These are phyloP conservation scores for Piscicola geometra DNA, from an alignment of 2,888 invertebrate species.

Conservation along the genomic window DNA sequence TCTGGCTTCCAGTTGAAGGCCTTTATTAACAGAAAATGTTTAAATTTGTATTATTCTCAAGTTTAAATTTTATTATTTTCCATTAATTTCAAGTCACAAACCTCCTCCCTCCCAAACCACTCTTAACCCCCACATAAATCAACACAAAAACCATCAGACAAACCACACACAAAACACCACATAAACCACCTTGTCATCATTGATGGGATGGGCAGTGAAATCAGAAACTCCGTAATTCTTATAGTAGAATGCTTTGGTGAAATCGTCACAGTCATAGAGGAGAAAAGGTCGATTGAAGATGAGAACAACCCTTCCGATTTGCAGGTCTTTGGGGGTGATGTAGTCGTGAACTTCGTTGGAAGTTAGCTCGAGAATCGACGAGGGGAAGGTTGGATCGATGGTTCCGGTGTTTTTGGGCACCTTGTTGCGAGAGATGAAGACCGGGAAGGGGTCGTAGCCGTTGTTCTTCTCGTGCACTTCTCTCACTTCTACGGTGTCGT, in stretches of 20 bases:
- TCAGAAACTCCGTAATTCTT: constrained; percentile 56
- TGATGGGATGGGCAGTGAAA: constrained; percentile 50
- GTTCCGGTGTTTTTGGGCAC: constrained; percentile 58
- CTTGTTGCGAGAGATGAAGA: constrained; percentile 70
- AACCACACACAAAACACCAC: neutral
- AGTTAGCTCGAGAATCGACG: constrained; percentile 66
- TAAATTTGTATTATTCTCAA: neutral
- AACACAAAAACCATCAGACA: neutral
- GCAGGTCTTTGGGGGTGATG: constrained; percentile 72
- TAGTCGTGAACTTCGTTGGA: constrained; percentile 72
- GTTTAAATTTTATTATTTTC: neutral
- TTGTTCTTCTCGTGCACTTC: constrained; percentile 69
- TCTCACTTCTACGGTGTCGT: constrained; percentile 74
- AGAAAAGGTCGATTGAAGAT: constrained; percentile 62
- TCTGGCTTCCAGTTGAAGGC: too few species aligned
- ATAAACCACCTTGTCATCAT: neutral
- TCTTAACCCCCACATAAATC: neutral
- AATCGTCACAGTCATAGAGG: constrained; percentile 73
- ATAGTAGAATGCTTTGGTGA: constrained; percentile 73
- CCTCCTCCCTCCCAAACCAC: too few species aligned
- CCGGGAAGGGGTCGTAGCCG: constrained; percentile 72
- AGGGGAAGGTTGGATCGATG: constrained; percentile 54
- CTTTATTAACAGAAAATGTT: too few species aligned
- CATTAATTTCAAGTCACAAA: constrained; percentile 48
- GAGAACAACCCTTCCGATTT: constrained; percentile 60